Conservation (phyloP, 1,140 invertebrate genomes). For the Probaryconus sp. region DNA sequence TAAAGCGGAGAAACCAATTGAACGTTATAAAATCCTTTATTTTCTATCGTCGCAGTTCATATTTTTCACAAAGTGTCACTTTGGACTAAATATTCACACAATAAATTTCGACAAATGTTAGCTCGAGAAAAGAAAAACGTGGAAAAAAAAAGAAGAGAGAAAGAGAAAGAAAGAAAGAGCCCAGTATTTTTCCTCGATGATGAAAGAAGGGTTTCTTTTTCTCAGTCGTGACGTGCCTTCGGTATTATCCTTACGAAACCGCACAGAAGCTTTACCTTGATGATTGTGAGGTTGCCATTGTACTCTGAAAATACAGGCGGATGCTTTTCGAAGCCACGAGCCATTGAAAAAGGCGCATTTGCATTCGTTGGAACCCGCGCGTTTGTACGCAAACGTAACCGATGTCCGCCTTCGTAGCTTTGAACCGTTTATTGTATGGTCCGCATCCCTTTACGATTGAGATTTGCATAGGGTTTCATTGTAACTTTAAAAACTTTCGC, state of each 20-base stretch:
- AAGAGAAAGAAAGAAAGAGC: slow-evolving; percentile 9
- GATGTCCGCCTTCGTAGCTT: slow-evolving; percentile 45
- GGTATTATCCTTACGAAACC: slow-evolving; percentile 35
- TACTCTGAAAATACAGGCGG: slow-evolving; percentile 42
- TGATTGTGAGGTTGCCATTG: slow-evolving; percentile 53
- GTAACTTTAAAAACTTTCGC: slow-evolving; percentile 30
- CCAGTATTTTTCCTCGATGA: slow-evolving; percentile 12
- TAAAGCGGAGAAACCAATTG: background rate
- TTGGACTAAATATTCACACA: slow-evolving; percentile 21
- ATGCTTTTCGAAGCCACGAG: slow-evolving; percentile 47
- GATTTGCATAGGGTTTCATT: slow-evolving; percentile 43
- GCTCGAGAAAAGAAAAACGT: background rate
- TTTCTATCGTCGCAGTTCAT: slow-evolving; percentile 2
- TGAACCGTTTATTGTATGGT: slow-evolving; percentile 42
- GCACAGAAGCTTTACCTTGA: slow-evolving; percentile 32
- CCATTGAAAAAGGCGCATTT: slow-evolving; percentile 50
- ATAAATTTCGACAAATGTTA: slow-evolving; percentile 26
- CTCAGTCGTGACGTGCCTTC: slow-evolving; percentile 33
- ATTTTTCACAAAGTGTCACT: slow-evolving; percentile 1
- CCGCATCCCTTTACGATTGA: slow-evolving; percentile 36
- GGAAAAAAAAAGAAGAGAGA: background rate
- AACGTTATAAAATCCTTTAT: background rate
- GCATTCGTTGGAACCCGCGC: slow-evolving; percentile 37
- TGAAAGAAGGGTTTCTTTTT: slow-evolving; percentile 46
- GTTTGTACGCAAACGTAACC: slow-evolving; percentile 47